Evolutionary conservation across 2,113 vertebrate species (phyloP).

Genomic region (Cnemophilus loriae): DNA sequence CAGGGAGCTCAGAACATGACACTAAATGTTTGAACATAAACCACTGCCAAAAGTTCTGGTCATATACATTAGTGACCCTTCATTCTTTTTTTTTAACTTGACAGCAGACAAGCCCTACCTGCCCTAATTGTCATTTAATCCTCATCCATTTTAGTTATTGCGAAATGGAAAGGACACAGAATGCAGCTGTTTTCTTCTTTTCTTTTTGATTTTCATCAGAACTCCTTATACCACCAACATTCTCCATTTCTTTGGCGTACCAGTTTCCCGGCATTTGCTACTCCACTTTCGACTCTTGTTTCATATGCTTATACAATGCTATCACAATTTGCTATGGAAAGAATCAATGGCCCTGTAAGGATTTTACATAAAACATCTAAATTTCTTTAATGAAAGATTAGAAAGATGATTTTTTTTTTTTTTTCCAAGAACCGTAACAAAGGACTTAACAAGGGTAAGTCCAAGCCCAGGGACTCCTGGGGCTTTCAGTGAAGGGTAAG

Average conservation of each 20-base stretch:
- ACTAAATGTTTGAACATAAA: background rate
- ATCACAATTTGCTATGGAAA: background rate
- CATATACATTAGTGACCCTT: background rate
- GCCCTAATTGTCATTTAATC: background rate
- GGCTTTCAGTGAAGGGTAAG: background rate
- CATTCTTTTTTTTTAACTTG: background rate
- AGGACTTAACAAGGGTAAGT: background rate
- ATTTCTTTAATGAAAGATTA: background rate
- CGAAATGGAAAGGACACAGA: background rate
- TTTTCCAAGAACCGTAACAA: background rate
- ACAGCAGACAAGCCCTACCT: background rate
- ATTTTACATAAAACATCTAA: background rate
- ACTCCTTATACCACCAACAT: background rate
- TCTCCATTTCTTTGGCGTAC: background rate
- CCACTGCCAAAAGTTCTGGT: background rate
- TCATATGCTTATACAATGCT: background rate
- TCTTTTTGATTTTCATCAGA: background rate
- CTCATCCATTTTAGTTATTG: background rate
- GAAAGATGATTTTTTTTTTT: background rate
- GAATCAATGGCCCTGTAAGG: background rate
- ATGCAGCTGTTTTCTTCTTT: background rate
- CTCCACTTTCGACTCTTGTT: background rate
- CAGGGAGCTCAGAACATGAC: background rate
- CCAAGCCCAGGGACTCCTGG: background rate
- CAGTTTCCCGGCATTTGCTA: background rate